Base-by-base conservation (phyloP, 2,113 vertebrate genomes). In the Thermophis baileyi region DNA sequence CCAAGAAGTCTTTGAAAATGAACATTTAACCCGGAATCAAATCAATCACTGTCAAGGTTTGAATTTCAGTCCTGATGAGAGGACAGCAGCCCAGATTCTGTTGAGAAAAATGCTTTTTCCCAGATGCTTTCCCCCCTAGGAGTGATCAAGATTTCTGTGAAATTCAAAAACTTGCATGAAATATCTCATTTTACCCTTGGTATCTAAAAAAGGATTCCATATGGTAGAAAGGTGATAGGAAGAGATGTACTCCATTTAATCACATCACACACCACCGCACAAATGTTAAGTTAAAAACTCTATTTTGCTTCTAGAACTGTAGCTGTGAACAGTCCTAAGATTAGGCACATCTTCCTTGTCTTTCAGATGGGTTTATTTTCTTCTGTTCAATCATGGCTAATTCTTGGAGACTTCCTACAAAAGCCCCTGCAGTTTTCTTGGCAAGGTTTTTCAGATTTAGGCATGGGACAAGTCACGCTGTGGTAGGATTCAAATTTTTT, bases 41-140 rank as follows among this genome's bases (percentile, higher is more conserved):
- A 94, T 96, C 97, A 63, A 40, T 87, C 96, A 90, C 95, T 96
- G 97, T 96, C 96, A 95, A 95, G 12, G 87, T 49, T 95, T 94
- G 22, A 94, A 27, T 94, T 95, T 30, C 95, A 91, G 85, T 88
- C 60, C 0, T n/a, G 57, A 20, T 46, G 87, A 93, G 53, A 74
- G 53, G 53, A 57, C 1, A 49, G 81, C 88, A 90, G 93, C 93
- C 94, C 7, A n/a, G 88, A 92, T 74, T 57, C 30, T 1, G 24
- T 0, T 0, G 92, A 44, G n/a, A 22, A 0, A 63, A 90, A 0
- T 24, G 93, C 89, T 89, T 92, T 63, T 57, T 90, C 90, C 94
- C 93, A 2, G 54, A 86, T 5, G 1, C 85, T 51, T 51, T 25
- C 51, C 22, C 88, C 60, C 91, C 1, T 49, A 18, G 46, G 44